phyloP scores from a whole-genome alignment of 2,888 invertebrate species.

The Ochropacha duplaris region DNA sequence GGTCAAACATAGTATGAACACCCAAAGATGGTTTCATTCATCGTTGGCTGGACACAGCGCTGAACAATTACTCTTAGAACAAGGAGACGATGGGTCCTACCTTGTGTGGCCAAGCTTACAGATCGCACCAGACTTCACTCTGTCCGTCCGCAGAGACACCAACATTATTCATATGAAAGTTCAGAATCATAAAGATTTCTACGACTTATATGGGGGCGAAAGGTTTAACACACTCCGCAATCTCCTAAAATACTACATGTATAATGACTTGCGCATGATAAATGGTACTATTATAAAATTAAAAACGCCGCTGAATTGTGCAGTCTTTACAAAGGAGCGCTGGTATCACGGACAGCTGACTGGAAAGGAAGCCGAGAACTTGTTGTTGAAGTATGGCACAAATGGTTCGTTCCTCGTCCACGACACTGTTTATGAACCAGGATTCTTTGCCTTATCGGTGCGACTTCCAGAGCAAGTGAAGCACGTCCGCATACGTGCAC shows the following conservation, averaged over 20 bases:
- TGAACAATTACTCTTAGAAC: constrained; percentile 94
- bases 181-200: constrained; percentile 98
- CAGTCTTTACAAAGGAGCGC: constrained; percentile 98
- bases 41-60: constrained; percentile 97
- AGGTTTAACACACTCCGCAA: constrained; percentile 99
- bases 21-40: constrained; percentile 97
- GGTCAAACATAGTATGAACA: constrained; percentile 56
- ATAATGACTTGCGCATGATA: constrained; percentile 97
- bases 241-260: constrained; percentile 98
- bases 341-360: constrained; percentile 98
- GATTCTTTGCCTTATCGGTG: constrained; percentile 97
- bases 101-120: constrained; percentile 97
- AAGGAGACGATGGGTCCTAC: constrained; percentile 98
- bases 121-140: constrained; percentile 97
- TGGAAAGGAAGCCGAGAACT: constrained; percentile 95
- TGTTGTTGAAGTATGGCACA: constrained; percentile 96
- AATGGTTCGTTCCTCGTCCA: constrained; percentile 98
- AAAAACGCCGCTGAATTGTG: constrained; percentile 96
- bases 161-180: constrained; percentile 99
- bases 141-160: constrained; percentile 96
- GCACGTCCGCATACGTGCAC: constrained; percentile 97
- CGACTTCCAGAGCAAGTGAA: constrained; percentile 97
- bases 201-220: constrained; percentile 97
- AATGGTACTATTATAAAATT: constrained; percentile 97
- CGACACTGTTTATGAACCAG: constrained; percentile 98